phyloP scores from a whole-genome alignment of 2,113 vertebrate genomes.

The Festucalex cinctus region DNA sequence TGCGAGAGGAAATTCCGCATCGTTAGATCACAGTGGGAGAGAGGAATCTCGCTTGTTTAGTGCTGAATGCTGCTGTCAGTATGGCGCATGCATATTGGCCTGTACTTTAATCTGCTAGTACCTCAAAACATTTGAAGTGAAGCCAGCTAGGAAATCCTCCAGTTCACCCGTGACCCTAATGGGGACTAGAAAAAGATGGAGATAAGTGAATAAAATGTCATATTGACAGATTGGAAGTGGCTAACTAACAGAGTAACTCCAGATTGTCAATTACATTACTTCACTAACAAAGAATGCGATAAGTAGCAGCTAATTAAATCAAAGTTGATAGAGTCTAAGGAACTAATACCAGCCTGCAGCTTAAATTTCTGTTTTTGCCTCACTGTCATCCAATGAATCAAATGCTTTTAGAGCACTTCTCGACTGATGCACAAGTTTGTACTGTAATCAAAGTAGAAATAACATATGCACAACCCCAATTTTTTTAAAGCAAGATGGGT shows the following conservation, averaged over 20 bases:
- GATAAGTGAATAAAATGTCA: background rate
- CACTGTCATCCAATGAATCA: slow-evolving; percentile 33
- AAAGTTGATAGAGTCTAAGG: slow-evolving; percentile 54
- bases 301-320: slow-evolving; percentile 70
- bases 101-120: slow-evolving; percentile 10
- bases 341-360: slow-evolving; percentile 42
- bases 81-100: background rate
- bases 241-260: slow-evolving; percentile 31
- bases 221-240: slow-evolving; percentile 31
- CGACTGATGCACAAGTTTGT: slow-evolving; percentile 18
- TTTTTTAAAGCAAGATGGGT: slow-evolving; percentile 20
- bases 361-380: slow-evolving; percentile 54
- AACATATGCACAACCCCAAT: slow-evolving; percentile 47
- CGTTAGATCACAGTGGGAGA: slow-evolving; percentile 3
- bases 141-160: background rate
- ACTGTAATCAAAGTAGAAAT: slow-evolving; percentile 61
- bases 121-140: background rate
- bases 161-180: background rate
- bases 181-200: background rate
- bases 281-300: slow-evolving; percentile 60
- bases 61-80: background rate
- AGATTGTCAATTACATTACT: slow-evolving; percentile 64
- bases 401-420: slow-evolving; percentile 32
- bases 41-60: background rate
- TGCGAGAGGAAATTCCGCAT: slow-evolving; percentile 31